Base-by-base conservation (phyloP, 2,113 vertebrate genomes). In the Amazona vittata region DNA sequence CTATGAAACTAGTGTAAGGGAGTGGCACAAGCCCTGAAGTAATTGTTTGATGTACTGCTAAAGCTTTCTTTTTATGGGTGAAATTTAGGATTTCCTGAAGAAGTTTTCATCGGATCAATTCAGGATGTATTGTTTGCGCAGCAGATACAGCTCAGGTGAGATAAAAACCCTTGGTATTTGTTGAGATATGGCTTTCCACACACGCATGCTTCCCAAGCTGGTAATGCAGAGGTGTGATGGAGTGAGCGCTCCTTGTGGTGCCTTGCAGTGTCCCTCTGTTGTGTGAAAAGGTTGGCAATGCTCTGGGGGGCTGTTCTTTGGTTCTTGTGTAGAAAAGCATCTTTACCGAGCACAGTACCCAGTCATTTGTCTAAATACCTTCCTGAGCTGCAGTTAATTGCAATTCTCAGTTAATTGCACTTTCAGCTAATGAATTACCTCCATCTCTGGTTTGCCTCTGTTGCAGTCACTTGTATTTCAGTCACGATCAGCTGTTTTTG, bases 61-160 rank as follows among this genome's bases (percentile, higher is more conserved):
- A 92, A 46, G 22, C 37, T 90, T 5, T 88, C 47, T 94, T 62
- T 96, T 50, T 91, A 12, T 50, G 33, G 69, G 2, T 17, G 89
- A 89, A 24, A 14, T 93, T 90, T 90, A 99, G 99, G 99, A 99
- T 71, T 99, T 99, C 52, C 97, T 99, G 82, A 95, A 96, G 92
- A 98, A 97, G 0, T 98, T 97, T 89, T 98, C 99, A 0, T 97
- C 99, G 0, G 98, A 98, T n/a, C 98, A 99, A 22, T 99, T 99
- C 95, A 94, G 99, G 77, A 98, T 99, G 97, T 99, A 99, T 96
- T 99, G 99, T 80, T 96, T 99, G 84, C 96, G 98, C 65, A 97
- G 98, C 88, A 98, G 98, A 75, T 99, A 99, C 97, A 98, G 98
- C 98, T 99, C 99, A 98, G 99, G 99, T 99, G 96, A 96, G 98